Evolutionary conservation across 2,797 vertebrate species (phyloP).

Genomic region (Notolepis coatsorum): DNA sequence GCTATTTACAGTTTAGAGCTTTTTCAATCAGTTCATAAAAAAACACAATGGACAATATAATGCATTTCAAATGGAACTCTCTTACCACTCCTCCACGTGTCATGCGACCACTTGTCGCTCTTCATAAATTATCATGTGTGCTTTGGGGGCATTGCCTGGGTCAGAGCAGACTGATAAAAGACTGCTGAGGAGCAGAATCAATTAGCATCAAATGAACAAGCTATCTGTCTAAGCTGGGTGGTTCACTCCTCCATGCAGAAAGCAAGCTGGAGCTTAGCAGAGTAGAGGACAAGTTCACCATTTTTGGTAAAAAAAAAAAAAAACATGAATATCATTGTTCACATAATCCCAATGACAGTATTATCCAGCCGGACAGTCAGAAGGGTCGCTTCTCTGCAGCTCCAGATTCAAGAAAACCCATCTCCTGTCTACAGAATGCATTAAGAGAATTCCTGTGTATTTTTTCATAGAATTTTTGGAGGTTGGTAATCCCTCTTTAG

Average conservation of each 20-base stretch:
- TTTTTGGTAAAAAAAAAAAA: slow-evolving; percentile 56
- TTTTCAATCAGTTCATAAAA: slow-evolving; percentile 46
- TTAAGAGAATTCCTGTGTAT: slow-evolving; percentile 43
- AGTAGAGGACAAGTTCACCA: slow-evolving; percentile 63
- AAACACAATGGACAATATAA: slow-evolving; percentile 28
- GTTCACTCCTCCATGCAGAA: slow-evolving; percentile 63
- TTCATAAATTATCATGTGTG: slow-evolving; percentile 43
- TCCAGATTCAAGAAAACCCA: slow-evolving; percentile 58
- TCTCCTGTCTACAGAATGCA: slow-evolving; percentile 39
- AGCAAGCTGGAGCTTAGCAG: slow-evolving; percentile 69
- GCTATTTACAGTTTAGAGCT: slow-evolving; percentile 69
- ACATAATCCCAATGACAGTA: slow-evolving; percentile 69
- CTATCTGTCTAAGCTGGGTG: slow-evolving; percentile 35
- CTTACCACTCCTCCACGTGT: slow-evolving; percentile 1
- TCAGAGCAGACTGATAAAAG: slow-evolving; percentile 34
- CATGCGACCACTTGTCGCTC: slow-evolving; percentile 31
- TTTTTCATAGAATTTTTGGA: slow-evolving; percentile 17
- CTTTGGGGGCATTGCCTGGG: slow-evolving; percentile 49
- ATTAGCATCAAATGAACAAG: slow-evolving; percentile 46
- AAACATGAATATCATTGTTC: slow-evolving; percentile 50
- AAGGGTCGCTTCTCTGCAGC: slow-evolving; percentile 53
- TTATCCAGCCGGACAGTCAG: slow-evolving; percentile 70
- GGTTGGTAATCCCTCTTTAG: slow-evolving; percentile 35
- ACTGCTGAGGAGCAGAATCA: slow-evolving; percentile 29
- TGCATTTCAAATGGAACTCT: slow-evolving; percentile 31